Base-by-base conservation (phyloP, 2,113 vertebrate species). In the Leucopsar rothschildi region DNA sequence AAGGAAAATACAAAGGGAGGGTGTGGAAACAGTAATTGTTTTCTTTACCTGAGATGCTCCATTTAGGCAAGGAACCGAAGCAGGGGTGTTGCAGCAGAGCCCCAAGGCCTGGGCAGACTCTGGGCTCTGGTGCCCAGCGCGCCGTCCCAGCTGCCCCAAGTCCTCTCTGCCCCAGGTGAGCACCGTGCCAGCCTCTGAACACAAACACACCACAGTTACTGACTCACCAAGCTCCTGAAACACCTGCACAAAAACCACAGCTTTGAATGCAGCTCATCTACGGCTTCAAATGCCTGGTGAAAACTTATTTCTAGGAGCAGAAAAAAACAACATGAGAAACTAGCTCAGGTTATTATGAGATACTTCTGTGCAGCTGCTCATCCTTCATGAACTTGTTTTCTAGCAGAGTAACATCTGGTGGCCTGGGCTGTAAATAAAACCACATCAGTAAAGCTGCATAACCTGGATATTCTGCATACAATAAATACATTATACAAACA, bases 161-260 rank as follows among this genome's bases (percentile, higher is more conserved):
- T 98, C 97, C 2, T 95, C 97, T 98, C 99, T 98, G 79, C 99
- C 99, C 99, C 99, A 99, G 23, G 99, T 98, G 91, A 98, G 99
- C 61, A 99, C 97, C 91, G 97, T 98, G 39, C 98, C 98, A 50
- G 97, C 98, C 95, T 98, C 99, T 99, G 96, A 98, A 98, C 64
- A 94, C 18, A 97, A 95, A 90, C 29, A 94, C 37, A 95, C 37
- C 37, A 37, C 37, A 37, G 37, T 68, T 63, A 89, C 18, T 90
- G 68, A 56, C 44, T 64, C 47, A 69, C 25, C 29, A 53, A 23
- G 39, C 39, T 69, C 44, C 60, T 44, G 39, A 35, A 94, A 73
- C 16, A 63, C 24, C 22, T 63, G 33, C 27, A 66, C 37, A 37
- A 81, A 77, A 94, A 72, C 15, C 12, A 93, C 53, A 96, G 53